These are phyloP conservation scores for Diadophis punctatus DNA, from an alignment of 2,113 vertebrate species.

Conservation along the genomic window DNA sequence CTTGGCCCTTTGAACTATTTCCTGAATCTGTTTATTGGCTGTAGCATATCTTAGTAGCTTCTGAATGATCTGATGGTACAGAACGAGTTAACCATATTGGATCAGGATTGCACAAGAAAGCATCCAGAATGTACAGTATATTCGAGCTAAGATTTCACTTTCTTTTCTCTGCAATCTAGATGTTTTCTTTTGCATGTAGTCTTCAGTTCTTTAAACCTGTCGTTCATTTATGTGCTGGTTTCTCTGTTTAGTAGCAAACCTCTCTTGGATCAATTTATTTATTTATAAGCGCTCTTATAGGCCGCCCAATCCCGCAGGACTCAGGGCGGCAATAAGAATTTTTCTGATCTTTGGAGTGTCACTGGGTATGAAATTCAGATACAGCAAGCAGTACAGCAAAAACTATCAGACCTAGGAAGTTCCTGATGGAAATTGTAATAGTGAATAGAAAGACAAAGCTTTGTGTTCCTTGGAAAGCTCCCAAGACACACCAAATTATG, in stretches of 20 bases:
- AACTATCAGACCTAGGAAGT: not conserved
- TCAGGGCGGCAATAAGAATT: slow-evolving; percentile 44
- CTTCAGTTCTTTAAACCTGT: slow-evolving; percentile 25
- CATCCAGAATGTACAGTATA: not conserved
- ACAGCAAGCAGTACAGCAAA: not conserved
- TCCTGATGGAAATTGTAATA: slow-evolving; percentile 28
- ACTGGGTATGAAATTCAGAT: slow-evolving; percentile 27
- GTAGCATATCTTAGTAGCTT: not conserved
- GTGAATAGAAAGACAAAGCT: not conserved
- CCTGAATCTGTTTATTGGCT: not conserved
- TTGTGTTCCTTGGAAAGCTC: not conserved
- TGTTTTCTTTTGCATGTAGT: slow-evolving; percentile 17
- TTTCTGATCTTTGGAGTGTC: slow-evolving; percentile 39
- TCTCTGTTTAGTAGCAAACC: slow-evolving; percentile 18
- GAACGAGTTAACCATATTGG: not conserved
- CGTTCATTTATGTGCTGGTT: slow-evolving; percentile 7
- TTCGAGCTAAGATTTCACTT: not conserved
- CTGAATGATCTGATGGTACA: not conserved
- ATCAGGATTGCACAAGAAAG: not conserved
- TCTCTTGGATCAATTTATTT: slow-evolving; percentile 49
- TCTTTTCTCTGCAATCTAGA: not conserved
- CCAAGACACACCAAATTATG: not conserved
- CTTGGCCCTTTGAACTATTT: not conserved
- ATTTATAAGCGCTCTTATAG: no score
- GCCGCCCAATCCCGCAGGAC: no score